Percentiles rank a stretch among this genome's conserved stretches.
Evolutionary conservation across 2,888 invertebrate species (phyloP).

Genomic region (Arge pagana): DNA sequence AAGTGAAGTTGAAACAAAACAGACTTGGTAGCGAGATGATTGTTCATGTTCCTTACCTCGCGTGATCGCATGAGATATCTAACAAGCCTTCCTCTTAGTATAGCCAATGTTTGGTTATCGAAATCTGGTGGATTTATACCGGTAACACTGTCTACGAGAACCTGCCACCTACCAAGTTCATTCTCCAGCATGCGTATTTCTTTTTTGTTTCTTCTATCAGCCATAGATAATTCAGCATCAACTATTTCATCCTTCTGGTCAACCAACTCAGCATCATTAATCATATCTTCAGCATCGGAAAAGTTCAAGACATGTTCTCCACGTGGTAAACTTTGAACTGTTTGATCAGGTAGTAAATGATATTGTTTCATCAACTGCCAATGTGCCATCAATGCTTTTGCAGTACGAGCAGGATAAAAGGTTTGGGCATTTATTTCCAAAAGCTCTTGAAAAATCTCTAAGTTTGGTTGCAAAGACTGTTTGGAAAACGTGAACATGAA

Average conservation of each 20-base stretch:
- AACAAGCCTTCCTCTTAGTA: slow-evolving; percentile 87
- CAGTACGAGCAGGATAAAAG: slow-evolving; percentile 87
- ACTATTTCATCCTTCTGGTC: slow-evolving; percentile 82
- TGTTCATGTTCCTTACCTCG: slow-evolving; percentile 63
- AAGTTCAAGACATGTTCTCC: slow-evolving; percentile 74
- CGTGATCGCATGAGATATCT: slow-evolving; percentile 92
- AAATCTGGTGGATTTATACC: slow-evolving; percentile 85
- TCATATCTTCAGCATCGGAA: slow-evolving; percentile 89
- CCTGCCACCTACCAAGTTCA: slow-evolving; percentile 89
- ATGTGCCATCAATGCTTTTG: slow-evolving; percentile 82
- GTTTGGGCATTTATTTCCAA: slow-evolving; percentile 80
- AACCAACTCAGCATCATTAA: slow-evolving; percentile 80
- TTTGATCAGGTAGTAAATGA: slow-evolving; percentile 88
- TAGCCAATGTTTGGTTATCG: slow-evolving; percentile 92
- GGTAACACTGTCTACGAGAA: slow-evolving; percentile 87
- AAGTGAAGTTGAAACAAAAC: background rate
- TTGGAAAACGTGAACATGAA: slow-evolving; percentile 35
- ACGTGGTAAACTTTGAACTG: slow-evolving; percentile 67
- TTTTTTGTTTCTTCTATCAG: slow-evolving; percentile 78
- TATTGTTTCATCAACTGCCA: slow-evolving; percentile 94
- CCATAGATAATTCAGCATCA: slow-evolving; percentile 76
- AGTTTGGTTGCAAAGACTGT: slow-evolving; percentile 72
- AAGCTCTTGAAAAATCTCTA: slow-evolving; percentile 84
- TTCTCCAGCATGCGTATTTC: slow-evolving; percentile 89
- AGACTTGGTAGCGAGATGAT: background rate